A percentile compares a stretch with the other conserved stretches of the same genome.
These are phyloP conservation scores for Lapara coniferarum DNA, from an alignment of 2,888 invertebrate genomes.

Conservation along the genomic window DNA sequence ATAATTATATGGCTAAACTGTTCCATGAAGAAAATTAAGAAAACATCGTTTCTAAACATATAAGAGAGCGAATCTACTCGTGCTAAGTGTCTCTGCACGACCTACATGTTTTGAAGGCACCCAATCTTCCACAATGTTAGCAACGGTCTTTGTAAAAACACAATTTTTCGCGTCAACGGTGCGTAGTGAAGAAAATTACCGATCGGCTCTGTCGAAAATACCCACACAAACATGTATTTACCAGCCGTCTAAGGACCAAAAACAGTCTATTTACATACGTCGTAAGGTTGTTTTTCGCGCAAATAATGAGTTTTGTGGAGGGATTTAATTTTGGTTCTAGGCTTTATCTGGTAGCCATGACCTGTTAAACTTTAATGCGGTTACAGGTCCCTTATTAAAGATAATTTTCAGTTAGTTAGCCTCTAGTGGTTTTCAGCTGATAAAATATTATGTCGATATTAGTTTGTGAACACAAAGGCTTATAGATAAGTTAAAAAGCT, in stretches of 20 bases:
- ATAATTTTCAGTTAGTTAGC: constrained; percentile 59
- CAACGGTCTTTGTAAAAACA: constrained; percentile 68
- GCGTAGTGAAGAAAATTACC: constrained; percentile 78
- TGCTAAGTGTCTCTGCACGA: neutral
- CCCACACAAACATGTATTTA: constrained; percentile 52
- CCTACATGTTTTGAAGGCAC: constrained; percentile 45
- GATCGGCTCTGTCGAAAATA: constrained; percentile 63
- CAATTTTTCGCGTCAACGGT: constrained; percentile 77
- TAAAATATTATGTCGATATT: constrained; percentile 22
- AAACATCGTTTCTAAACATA: no score
- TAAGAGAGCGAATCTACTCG: neutral
- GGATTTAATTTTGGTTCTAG: constrained; percentile 51
- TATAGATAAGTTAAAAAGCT: no score
- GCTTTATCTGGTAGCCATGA: constrained; percentile 64
- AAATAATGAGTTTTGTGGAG: constrained; percentile 32
- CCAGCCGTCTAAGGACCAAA: constrained; percentile 32
- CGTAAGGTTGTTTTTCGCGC: constrained; percentile 45
- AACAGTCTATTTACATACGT: constrained; percentile 30
- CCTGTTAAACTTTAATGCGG: constrained; percentile 67
- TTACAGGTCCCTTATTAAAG: constrained; percentile 57
- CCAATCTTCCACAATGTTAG: constrained; percentile 54
- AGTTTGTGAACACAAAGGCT: neutral
- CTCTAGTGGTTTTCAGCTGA: constrained; percentile 25
- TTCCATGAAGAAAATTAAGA: no score
- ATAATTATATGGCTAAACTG: no score